phyloP scores from a whole-genome alignment of 2,888 invertebrate species.

The Eumacrocentrus americanus region DNA sequence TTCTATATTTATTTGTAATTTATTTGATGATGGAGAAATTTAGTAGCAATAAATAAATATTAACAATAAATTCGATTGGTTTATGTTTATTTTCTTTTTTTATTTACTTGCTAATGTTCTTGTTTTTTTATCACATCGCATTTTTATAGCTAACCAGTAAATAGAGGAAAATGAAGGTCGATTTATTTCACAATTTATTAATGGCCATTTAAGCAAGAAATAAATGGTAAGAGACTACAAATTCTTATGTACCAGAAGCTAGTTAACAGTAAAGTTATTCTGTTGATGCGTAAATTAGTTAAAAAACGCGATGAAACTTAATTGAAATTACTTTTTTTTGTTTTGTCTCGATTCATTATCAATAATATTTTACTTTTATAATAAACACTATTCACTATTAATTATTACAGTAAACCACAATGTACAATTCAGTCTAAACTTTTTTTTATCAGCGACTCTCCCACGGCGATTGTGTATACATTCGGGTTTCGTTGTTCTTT shows the following conservation, averaged over 20 bases:
- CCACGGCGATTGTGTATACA: conserved; percentile 10
- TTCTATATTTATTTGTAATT: too few species aligned
- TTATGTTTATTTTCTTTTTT: neutral
- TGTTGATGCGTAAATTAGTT: neutral
- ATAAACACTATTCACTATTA: neutral
- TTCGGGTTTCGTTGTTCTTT: neutral
- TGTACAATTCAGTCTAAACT: conserved; percentile 38
- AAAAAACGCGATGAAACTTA: neutral
- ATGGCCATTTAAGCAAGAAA: neutral
- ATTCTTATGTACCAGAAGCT: neutral
- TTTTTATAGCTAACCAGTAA: neutral
- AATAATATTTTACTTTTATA: neutral
- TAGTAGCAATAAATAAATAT: neutral
- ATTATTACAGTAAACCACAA: conserved; percentile 18
- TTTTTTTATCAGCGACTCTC: conserved; percentile 10
- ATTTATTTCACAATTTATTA: neutral
- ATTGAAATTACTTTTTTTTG: too few species aligned
- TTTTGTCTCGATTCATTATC: too few species aligned
- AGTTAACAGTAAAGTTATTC: neutral
- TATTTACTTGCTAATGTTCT: conserved; percentile 3
- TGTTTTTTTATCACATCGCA: conserved; percentile 6
- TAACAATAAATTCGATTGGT: neutral
- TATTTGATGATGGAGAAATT: neutral
- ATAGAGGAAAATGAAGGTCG: neutral
- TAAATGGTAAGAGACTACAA: neutral